Evolutionary conservation across 2,888 invertebrate genomes (phyloP).

Genomic region (Xanthia togata): DNA sequence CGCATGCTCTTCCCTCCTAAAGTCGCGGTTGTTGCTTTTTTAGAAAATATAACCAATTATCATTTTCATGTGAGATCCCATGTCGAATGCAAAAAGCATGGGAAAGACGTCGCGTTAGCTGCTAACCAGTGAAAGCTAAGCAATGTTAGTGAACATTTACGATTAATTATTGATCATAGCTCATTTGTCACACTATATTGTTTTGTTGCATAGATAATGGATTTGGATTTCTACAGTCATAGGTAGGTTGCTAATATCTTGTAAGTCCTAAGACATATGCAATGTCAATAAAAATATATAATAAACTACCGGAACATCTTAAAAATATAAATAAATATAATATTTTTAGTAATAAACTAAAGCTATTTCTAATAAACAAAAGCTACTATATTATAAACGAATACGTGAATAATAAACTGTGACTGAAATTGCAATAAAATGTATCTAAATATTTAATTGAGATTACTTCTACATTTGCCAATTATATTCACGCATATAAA

Average conservation of each 20-base stretch:
- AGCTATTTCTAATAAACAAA: too few species aligned
- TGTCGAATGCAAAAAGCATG: slow-evolving; percentile 66
- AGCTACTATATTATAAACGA: too few species aligned
- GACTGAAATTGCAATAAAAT: too few species aligned
- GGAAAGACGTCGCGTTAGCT: slow-evolving; percentile 46
- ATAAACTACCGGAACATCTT: too few species aligned
- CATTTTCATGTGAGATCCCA: slow-evolving; percentile 61
- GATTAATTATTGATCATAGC: slow-evolving; percentile 30
- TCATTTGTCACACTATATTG: slow-evolving; percentile 22
- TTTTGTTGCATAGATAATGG: slow-evolving; percentile 13
- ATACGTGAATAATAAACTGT: too few species aligned
- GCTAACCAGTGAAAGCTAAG: slow-evolving; percentile 62
- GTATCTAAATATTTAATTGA: too few species aligned
- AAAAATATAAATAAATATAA: too few species aligned
- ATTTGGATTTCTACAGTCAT: neutral
- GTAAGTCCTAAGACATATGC: too few species aligned
- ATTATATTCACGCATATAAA: too few species aligned
- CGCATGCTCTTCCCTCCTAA: slow-evolving; percentile 12
- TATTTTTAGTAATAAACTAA: too few species aligned
- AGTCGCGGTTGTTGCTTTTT: slow-evolving; percentile 42
- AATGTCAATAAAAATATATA: too few species aligned
- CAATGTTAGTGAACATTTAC: slow-evolving; percentile 36
- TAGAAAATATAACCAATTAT: slow-evolving; percentile 59
- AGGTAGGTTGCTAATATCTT: neutral
- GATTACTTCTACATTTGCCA: too few species aligned